These are phyloP conservation scores for Pelmatolapia mariae DNA, from an alignment of 2,113 vertebrate species.

Conservation along the genomic window DNA sequence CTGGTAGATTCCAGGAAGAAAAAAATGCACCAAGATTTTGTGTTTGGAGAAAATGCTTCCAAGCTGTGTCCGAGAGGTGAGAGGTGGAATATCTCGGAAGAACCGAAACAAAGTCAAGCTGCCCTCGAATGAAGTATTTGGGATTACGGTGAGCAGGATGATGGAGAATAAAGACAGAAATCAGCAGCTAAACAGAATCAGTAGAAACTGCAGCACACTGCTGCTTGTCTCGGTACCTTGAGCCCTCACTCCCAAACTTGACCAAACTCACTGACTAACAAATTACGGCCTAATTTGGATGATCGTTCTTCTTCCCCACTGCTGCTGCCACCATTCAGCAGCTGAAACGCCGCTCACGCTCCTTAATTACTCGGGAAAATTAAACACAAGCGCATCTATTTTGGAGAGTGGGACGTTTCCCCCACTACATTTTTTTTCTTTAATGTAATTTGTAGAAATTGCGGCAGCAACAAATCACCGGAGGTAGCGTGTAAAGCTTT, in stretches of 20 bases:
- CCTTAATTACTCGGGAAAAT: neutral
- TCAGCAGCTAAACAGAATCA: neutral
- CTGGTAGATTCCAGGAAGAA: neutral
- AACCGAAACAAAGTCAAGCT: neutral
- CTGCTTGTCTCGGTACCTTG: fast-evolving
- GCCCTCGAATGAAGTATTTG: neutral
- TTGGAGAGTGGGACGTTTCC: neutral
- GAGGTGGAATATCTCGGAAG: neutral
- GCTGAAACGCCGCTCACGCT: neutral
- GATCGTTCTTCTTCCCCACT: neutral
- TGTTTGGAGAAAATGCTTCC: neutral
- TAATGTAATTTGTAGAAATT: neutral
- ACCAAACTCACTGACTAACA: neutral
- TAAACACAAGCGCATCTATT: neutral
- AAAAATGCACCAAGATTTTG: neutral
- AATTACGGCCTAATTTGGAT: neutral
- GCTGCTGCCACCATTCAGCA: neutral
- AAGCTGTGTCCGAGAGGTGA: neutral
- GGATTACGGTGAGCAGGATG: neutral
- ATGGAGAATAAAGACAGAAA: neutral
- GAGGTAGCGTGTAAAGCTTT: neutral
- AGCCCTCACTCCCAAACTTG: neutral
- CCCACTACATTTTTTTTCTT: neutral
- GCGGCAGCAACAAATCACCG: neutral
- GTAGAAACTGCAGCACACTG: neutral